phyloP scores from a whole-genome alignment of 2,113 vertebrate species.

The Clarias macrocephalus region DNA sequence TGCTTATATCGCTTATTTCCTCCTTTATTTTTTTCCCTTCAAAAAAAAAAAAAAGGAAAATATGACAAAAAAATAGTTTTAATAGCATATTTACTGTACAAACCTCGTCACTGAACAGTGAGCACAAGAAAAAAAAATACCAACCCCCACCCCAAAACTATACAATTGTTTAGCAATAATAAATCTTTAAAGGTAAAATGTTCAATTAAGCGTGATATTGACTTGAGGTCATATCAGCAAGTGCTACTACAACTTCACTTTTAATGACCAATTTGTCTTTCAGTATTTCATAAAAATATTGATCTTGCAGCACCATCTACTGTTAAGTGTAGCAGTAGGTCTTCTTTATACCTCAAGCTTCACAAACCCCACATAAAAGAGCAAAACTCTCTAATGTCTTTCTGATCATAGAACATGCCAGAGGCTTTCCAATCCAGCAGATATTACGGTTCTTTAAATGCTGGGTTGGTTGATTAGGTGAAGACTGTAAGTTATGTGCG shows the following conservation, averaged over 20 bases:
- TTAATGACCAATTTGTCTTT: background rate
- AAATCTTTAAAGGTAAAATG: too few species aligned
- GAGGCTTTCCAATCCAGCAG: background rate
- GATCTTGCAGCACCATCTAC: background rate
- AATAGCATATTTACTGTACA: too few species aligned
- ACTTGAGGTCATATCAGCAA: too few species aligned
- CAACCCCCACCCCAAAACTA: too few species aligned
- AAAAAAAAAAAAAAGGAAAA: too few species aligned
- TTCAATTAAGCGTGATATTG: too few species aligned
- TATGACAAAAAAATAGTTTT: too few species aligned
- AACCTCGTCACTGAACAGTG: too few species aligned
- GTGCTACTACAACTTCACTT: background rate
- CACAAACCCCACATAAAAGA: background rate
- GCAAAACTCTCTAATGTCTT: background rate
- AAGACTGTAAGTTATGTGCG: background rate
- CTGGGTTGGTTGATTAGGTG: background rate
- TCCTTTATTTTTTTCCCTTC: too few species aligned
- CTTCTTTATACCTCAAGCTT: background rate
- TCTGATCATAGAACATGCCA: background rate
- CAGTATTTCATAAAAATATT: background rate
- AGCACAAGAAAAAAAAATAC: too few species aligned
- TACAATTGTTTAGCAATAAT: too few species aligned
- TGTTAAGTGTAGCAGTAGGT: background rate
- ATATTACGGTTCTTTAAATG: background rate
- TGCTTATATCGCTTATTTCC: too few species aligned